Percentiles rank a stretch among this genome's conserved stretches.
These are phyloP conservation scores for Molorchus minor DNA, from an alignment of 2,888 invertebrate species.

Conservation along the genomic window DNA sequence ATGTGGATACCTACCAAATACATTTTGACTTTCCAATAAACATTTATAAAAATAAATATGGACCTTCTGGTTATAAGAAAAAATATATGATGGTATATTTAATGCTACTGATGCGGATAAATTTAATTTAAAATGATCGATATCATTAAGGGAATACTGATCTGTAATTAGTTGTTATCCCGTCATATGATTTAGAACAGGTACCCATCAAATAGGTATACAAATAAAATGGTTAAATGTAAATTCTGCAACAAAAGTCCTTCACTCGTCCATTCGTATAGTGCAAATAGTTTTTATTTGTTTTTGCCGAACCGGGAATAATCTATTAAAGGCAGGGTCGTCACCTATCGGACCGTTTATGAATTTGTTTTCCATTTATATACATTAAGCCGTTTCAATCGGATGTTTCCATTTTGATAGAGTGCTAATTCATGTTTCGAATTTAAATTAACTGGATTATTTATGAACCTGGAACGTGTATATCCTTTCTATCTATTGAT, in stretches of 20 bases:
- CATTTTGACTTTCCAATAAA: no score
- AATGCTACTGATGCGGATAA: no score
- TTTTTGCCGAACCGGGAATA: no score
- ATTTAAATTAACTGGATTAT: constrained; percentile 46
- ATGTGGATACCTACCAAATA: no score
- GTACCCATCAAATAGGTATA: no score
- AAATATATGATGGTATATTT: no score
- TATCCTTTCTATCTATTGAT: constrained; percentile 13
- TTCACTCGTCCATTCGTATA: constrained; percentile 32
- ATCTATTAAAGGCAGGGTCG: constrained; percentile 24
- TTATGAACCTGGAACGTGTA: constrained; percentile 33
- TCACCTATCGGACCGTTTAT: constrained; percentile 24
- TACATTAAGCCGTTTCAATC: constrained; percentile 33
- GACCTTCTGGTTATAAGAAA: no score
- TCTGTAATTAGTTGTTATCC: no score
- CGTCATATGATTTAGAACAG: no score
- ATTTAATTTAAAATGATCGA: no score
- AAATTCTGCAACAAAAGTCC: constrained; percentile 26
- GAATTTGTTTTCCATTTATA: constrained; percentile 26
- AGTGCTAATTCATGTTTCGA: constrained; percentile 47
- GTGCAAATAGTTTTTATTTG: constrained; percentile 31
- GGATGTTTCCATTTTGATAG: constrained; percentile 46
- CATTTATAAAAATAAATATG: no score
- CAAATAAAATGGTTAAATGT: constrained; percentile 31
- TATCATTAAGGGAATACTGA: no score